Evolutionary conservation across 2,113 vertebrate species (phyloP).

Genomic region (Ifrita kowaldi): DNA sequence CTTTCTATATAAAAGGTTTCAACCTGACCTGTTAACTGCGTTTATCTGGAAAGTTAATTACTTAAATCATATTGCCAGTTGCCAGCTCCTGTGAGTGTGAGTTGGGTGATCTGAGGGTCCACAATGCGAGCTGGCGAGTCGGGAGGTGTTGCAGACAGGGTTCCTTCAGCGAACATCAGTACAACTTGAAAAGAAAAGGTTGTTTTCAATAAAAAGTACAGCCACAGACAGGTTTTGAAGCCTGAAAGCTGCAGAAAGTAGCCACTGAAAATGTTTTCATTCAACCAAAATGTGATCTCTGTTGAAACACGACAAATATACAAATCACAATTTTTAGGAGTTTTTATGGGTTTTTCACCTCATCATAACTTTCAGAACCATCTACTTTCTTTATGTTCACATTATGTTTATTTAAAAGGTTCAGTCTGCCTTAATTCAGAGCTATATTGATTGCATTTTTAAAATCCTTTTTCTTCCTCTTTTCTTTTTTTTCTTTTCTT

Average conservation of each 20-base stretch:
- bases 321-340: neutral
- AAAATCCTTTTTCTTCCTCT: neutral
- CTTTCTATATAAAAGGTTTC: neutral
- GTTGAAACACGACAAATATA: neutral
- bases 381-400: conserved; percentile 21
- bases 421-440: conserved; percentile 48
- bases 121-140: accelerated
- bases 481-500: too few species aligned
- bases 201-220: neutral
- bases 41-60: neutral
- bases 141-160: neutral
- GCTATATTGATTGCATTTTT: conserved; percentile 31
- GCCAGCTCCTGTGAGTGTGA: neutral
- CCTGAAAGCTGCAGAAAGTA: neutral
- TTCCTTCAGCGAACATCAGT: neutral
- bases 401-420: conserved; percentile 43
- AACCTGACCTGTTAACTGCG: neutral
- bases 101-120: neutral
- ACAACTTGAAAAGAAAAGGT: neutral
- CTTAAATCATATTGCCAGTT: neutral
- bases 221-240: neutral
- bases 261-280: conserved; percentile 20
- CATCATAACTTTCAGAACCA: neutral
- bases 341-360: neutral
- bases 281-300: neutral